A percentile compares a stretch with the other conserved stretches of the same genome.
These are phyloP conservation scores for Collichthys lucidus DNA, from an alignment of 2,113 vertebrate genomes.

Conservation along the genomic window DNA sequence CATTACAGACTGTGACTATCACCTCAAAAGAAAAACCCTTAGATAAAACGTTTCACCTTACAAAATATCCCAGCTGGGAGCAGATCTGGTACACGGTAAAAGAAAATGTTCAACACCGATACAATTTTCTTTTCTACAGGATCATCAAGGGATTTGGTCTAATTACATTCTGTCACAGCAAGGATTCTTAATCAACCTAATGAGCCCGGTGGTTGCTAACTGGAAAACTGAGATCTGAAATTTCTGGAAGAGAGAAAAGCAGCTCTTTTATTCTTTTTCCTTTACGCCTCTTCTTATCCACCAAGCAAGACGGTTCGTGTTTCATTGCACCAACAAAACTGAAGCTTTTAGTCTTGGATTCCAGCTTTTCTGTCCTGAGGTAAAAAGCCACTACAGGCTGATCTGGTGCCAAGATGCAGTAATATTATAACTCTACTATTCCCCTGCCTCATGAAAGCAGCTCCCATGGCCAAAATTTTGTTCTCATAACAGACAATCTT, in stretches of 20 bases:
- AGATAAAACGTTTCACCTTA: conserved; percentile 25
- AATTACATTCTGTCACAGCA: conserved; percentile 65
- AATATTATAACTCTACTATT: conserved; percentile 65
- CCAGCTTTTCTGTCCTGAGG: conserved; percentile 31
- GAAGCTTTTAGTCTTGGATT: conserved; percentile 57
- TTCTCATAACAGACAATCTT: conserved; percentile 43
- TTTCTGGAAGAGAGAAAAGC: conserved; percentile 23
- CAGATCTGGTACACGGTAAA: neutral
- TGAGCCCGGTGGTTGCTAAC: conserved; percentile 45
- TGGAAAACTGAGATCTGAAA: conserved; percentile 44
- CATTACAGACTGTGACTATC: neutral
- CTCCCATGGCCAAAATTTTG: conserved; percentile 50
- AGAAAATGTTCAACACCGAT: conserved; percentile 34
- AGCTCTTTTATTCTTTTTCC: conserved; percentile 6
- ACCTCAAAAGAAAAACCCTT: neutral
- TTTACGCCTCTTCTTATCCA: conserved; percentile 26
- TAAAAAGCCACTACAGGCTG: conserved; percentile 56
- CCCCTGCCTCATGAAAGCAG: conserved; percentile 53
- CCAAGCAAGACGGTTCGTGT: conserved; percentile 24
- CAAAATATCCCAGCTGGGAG: neutral
- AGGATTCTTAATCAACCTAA: conserved; percentile 67
- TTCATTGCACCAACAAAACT: conserved; percentile 35
- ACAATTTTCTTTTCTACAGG: conserved; percentile 42
- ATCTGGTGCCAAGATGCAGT: conserved; percentile 63
- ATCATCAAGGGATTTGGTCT: conserved; percentile 65